Evolutionary conservation across 1,140 invertebrate species (phyloP).

Genomic region (Thaumatotibia leucotreta): DNA sequence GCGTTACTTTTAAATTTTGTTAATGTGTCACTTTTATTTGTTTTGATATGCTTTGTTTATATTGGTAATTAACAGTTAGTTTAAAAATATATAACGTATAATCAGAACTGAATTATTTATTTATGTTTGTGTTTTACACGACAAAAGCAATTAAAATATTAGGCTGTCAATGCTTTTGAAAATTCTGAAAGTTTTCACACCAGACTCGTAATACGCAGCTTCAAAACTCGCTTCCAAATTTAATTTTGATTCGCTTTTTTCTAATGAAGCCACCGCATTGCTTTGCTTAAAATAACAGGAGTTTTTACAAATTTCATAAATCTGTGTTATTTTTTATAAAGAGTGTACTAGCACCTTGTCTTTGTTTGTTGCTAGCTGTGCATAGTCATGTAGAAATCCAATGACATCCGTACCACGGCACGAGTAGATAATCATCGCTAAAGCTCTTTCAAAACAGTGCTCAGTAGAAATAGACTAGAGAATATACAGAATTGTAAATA

Average conservation of each 20-base stretch:
- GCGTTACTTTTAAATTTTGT: too few relatives aligned
- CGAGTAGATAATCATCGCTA: not conserved
- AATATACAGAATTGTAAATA: not conserved
- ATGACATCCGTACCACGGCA: not conserved
- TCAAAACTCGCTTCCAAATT: not conserved
- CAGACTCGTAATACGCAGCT: not conserved
- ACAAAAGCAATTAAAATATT: too few relatives aligned
- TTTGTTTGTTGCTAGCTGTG: not conserved
- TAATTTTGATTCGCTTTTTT: not conserved
- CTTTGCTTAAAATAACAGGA: conserved; percentile 32
- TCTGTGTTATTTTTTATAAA: too few relatives aligned
- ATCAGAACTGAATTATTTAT: too few relatives aligned
- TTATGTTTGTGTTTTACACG: not conserved
- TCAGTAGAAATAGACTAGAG: not conserved
- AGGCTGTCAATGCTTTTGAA: not conserved
- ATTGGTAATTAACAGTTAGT: too few relatives aligned
- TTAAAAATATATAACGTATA: too few relatives aligned
- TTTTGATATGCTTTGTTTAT: too few relatives aligned
- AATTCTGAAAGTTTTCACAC: not conserved
- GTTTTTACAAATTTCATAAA: conserved; percentile 12
- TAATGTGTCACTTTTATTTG: too few relatives aligned
- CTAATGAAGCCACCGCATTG: conserved; percentile 27
- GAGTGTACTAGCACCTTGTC: not conserved
- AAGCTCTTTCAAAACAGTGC: conserved; percentile 5
- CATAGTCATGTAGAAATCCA: not conserved